Evolutionary conservation across 2,888 invertebrate genomes (phyloP).

Genomic region (Mesopsocus fuscifrons): DNA sequence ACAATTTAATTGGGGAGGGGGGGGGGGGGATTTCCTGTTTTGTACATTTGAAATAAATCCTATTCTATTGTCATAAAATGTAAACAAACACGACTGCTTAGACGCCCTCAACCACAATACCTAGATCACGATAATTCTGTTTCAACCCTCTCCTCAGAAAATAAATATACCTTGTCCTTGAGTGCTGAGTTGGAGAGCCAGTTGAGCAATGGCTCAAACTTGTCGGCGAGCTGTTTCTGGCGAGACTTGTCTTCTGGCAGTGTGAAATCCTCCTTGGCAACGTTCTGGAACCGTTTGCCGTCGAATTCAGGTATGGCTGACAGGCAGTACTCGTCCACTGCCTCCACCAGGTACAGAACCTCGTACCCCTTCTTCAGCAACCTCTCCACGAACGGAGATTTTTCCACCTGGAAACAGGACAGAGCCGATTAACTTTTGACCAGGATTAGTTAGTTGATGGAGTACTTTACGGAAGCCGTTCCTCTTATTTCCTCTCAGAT

Average conservation of each 20-base stretch:
- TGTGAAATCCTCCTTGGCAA: conserved; percentile 93
- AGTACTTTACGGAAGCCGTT: too few species aligned
- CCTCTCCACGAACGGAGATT: conserved; percentile 90
- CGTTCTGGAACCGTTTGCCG: conserved; percentile 98
- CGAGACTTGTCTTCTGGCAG: conserved; percentile 62
- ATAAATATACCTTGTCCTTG: conserved; percentile 50
- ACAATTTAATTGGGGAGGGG: too few species aligned
- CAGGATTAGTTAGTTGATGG: background rate
- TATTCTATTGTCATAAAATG: too few species aligned
- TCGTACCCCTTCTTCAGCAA: conserved; percentile 86
- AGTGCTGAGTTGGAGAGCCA: conserved; percentile 75
- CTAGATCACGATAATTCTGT: too few species aligned
- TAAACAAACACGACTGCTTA: too few species aligned
- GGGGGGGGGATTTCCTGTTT: too few species aligned
- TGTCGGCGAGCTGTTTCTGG: conserved; percentile 51
- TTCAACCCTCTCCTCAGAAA: too few species aligned
- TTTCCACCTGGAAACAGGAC: conserved; percentile 40
- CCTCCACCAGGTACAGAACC: conserved; percentile 83
- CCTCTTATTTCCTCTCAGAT: too few species aligned
- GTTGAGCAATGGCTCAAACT: conserved; percentile 73
- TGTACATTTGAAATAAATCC: too few species aligned
- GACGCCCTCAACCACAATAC: too few species aligned
- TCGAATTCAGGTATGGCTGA: conserved; percentile 95
- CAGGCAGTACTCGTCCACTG: conserved; percentile 96
- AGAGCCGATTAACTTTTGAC: too few species aligned